Base-by-base conservation (phyloP, 2,113 vertebrate species). In the Ia io region DNA sequence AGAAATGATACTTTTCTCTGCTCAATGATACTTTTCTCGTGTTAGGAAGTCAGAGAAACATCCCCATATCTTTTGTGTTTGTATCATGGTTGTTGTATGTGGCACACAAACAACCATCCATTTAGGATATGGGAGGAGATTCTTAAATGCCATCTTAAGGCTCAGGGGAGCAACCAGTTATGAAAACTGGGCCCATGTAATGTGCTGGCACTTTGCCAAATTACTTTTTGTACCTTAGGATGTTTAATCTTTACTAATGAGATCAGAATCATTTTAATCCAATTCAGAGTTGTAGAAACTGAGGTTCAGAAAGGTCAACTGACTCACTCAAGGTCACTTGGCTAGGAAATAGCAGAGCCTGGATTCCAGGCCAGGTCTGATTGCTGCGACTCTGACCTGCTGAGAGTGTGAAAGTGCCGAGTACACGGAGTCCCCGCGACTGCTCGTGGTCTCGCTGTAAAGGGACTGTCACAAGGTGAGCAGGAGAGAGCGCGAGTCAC, bases 401-500 rank as follows among this genome's bases (percentile, higher is more conserved):
- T 53, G 12, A 32, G 3, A 30, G 30, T 61, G 59, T 61, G 28
- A 65, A 70, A 65, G 42, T 37, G 6, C 56, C 8, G 6, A 61
- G 42, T 2, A 44, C 1, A 3, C 0, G 0, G n/a, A 28, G 3
- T 9, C 23, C 12, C 0, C 3, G 7, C 30, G 4, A 25, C 23
- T 9, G 49, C 10, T 16, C 10, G 3, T 2, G 4, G 20, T n/a
- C 42, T 30, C 35, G 1, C 1, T 23, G 2, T 71, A 16, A 49
- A 65, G 78, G 51, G 5, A 63, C 2, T 16, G 28, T n/a, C 23
- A 20, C 13, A 6, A 32, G 53, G 14, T 49, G 5, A 37, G 30
- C 69, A 35, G 40, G 9, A 30, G 4, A 44, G 56, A 37, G 0
- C 2, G 4, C 47, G 18, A 32, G 56, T 5, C 47, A 18, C 6